Evolutionary conservation across 2,797 vertebrate genomes (phyloP).

Genomic region (Podargus strigoides): DNA sequence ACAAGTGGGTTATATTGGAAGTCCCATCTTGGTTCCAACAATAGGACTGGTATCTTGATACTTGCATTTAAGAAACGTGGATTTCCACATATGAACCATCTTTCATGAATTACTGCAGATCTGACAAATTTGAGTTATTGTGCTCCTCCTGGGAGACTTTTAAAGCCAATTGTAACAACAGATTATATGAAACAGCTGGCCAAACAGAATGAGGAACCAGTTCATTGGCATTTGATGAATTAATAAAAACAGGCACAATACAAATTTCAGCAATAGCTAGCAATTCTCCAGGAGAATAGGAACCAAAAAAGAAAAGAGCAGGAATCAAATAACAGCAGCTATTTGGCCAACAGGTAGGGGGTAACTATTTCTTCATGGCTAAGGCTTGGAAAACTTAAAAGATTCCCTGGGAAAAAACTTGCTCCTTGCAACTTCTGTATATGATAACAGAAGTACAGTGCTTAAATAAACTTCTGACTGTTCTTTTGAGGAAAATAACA

Average conservation of each 20-base stretch:
- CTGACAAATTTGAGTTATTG: constrained; percentile 35
- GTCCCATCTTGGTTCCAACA: neutral
- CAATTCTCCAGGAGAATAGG: neutral
- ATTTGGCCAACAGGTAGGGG: constrained; percentile 21
- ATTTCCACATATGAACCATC: constrained; percentile 43
- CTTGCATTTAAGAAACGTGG: constrained; percentile 28
- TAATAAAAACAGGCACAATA: constrained; percentile 55
- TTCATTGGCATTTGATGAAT: constrained; percentile 59
- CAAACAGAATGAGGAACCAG: constrained; percentile 53
- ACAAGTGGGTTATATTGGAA: constrained; percentile 8
- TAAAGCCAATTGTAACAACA: constrained; percentile 52
- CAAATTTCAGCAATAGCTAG: constrained; percentile 49
- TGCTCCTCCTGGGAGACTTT: constrained; percentile 46
- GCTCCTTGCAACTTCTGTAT: neutral
- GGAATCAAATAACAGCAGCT: neutral
- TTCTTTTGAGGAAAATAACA: neutral
- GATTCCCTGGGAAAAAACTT: neutral
- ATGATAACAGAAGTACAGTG: neutral
- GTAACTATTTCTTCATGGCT: neutral
- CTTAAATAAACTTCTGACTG: neutral
- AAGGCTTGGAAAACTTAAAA: neutral
- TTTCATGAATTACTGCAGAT: constrained; percentile 41
- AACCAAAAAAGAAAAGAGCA: neutral
- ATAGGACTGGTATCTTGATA: constrained; percentile 1
- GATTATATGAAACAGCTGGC: constrained; percentile 65